phyloP scores from a whole-genome alignment of 2,113 vertebrate genomes.

The Mystacornis crossleyi region DNA sequence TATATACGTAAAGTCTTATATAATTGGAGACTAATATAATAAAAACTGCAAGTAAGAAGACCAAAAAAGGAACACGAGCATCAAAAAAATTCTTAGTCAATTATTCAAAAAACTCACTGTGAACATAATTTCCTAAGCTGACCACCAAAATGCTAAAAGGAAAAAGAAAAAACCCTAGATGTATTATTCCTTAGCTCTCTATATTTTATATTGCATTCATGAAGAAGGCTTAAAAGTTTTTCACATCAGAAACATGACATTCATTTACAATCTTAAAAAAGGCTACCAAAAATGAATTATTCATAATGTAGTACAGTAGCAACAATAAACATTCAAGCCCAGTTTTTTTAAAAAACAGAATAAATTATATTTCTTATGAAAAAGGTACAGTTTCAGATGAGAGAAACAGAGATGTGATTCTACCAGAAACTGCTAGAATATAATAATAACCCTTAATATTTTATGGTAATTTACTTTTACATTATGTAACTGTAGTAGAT shows the following conservation, averaged over 20 bases:
- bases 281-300: constrained; percentile 14
- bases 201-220: background rate
- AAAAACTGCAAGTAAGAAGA: background rate
- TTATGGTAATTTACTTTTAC: constrained; percentile 62
- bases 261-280: background rate
- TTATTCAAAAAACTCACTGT: background rate
- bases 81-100: background rate
- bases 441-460: constrained; percentile 48
- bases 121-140: background rate
- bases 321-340: background rate
- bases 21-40: background rate
- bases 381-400: constrained; percentile 5
- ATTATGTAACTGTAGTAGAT: constrained; percentile 48
- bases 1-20: background rate
- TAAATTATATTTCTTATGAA: background rate
- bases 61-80: background rate
- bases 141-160: background rate
- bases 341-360: background rate
- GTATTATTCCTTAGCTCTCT: background rate
- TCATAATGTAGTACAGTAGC: background rate
- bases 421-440: constrained; percentile 23
- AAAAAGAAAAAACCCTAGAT: background rate
- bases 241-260: background rate
- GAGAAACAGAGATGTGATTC: background rate
- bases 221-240: background rate